Conservation (phyloP, 1,140 invertebrate genomes). For the Plutomurus gul region DNA sequence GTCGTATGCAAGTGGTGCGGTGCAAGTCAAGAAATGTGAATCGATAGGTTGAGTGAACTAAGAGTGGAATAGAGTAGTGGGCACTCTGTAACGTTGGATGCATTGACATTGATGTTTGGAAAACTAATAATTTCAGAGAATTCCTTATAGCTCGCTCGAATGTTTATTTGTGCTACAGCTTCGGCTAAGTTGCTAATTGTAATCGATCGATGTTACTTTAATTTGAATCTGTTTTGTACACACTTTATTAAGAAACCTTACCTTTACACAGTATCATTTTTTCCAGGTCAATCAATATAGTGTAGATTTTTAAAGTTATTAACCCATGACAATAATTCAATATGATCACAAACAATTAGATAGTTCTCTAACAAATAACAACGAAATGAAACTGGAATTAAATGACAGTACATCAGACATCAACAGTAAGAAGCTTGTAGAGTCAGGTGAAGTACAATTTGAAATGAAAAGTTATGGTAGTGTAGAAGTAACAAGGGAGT, state of each 20-base stretch:
- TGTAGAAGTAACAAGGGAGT: neutral
- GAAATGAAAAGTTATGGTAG: neutral
- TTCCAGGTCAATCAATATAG: constrained; percentile 4
- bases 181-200: neutral
- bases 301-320: neutral
- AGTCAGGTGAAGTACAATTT: neutral
- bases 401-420: neutral
- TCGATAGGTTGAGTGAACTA: no score
- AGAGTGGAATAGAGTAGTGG: no score
- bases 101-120: no score
- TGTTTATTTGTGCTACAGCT: no score
- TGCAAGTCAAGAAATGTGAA: no score
- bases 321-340: neutral
- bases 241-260: constrained; percentile 17
- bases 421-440: neutral
- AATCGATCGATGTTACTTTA: neutral
- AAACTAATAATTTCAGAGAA: no score
- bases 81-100: no score
- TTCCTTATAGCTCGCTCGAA: no score
- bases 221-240: constrained; percentile 26
- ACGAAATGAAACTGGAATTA: neutral
- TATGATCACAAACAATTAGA: neutral
- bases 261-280: constrained; percentile 19
- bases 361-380: neutral
- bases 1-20: no score